Percentiles rank a stretch among this genome's conserved stretches.
Evolutionary conservation across 1,140 invertebrate species (phyloP).

Genomic region (Drosophila setifemur): DNA sequence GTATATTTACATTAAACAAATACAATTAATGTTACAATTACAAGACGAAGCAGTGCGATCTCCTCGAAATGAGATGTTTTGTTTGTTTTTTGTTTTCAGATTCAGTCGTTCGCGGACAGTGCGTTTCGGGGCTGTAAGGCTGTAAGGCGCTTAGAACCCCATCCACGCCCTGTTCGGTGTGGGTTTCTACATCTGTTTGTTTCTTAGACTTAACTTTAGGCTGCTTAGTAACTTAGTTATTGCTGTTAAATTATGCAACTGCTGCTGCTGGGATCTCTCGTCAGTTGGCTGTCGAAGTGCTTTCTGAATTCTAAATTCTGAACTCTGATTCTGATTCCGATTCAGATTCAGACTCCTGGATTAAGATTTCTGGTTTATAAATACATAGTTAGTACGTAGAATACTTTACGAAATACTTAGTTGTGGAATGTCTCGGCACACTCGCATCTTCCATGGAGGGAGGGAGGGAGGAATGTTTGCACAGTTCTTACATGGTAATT

Average conservation of each 20-base stretch:
- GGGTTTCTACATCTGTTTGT: no score
- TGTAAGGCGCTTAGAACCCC: no score
- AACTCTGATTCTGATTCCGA: no score
- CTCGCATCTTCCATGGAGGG: background rate
- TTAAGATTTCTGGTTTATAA: background rate
- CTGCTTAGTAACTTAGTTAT: slow-evolving; percentile 11
- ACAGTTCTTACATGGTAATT: slow-evolving; percentile 8
- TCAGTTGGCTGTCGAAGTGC: background rate
- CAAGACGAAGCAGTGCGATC: slow-evolving; percentile 12
- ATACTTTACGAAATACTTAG: slow-evolving; percentile 38
- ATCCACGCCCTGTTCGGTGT: background rate
- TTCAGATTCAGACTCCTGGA: background rate
- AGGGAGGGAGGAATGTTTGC: slow-evolving; percentile 21
- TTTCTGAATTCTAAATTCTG: background rate
- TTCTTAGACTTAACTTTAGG: slow-evolving; percentile 15
- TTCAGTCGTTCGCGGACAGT: slow-evolving; percentile 47
- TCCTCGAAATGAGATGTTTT: slow-evolving; percentile 5
- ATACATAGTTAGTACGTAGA: slow-evolving; percentile 22
- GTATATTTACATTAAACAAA: slow-evolving; percentile 18
- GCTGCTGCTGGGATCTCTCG: background rate
- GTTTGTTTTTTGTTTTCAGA: no score
- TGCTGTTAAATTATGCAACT: slow-evolving; percentile 10
- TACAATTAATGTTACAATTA: background rate
- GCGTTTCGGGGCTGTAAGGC: background rate
- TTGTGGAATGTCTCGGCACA: slow-evolving; percentile 22